These are phyloP conservation scores for Orthonyx spaldingii DNA, from an alignment of 2,113 vertebrate species.

Conservation along the genomic window DNA sequence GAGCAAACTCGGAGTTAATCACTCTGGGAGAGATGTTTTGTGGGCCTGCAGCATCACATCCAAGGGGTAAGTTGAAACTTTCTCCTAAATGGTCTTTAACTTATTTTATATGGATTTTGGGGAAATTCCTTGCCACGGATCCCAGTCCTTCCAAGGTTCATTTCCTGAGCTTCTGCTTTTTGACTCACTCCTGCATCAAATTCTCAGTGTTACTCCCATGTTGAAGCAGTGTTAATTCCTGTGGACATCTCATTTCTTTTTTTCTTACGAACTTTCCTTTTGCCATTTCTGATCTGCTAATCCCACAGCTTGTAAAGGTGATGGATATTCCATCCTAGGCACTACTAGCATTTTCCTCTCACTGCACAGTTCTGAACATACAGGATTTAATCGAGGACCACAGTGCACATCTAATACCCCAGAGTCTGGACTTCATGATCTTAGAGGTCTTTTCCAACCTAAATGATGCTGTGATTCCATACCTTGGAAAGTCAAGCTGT, in stretches of 20 bases:
- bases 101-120: neutral
- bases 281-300: neutral
- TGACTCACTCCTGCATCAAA: neutral
- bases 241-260: neutral
- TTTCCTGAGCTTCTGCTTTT: neutral
- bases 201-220: neutral
- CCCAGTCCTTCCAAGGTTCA: neutral
- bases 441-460: neutral
- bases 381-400: neutral
- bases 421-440: neutral
- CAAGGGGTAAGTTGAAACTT: neutral
- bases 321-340: neutral
- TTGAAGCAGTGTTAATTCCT: neutral
- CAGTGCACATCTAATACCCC: neutral
- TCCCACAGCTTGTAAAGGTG: neutral
- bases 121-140: neutral
- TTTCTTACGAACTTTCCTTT: neutral
- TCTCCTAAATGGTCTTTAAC: neutral
- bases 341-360: neutral
- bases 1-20: neutral
- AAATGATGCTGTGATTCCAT: neutral
- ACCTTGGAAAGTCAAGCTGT: neutral
- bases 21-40: neutral
- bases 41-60: neutral
- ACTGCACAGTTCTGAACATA: rapidly evolving